Conservation (phyloP, 2,888 invertebrate species). For the Kryphioiulus occultus region DNA sequence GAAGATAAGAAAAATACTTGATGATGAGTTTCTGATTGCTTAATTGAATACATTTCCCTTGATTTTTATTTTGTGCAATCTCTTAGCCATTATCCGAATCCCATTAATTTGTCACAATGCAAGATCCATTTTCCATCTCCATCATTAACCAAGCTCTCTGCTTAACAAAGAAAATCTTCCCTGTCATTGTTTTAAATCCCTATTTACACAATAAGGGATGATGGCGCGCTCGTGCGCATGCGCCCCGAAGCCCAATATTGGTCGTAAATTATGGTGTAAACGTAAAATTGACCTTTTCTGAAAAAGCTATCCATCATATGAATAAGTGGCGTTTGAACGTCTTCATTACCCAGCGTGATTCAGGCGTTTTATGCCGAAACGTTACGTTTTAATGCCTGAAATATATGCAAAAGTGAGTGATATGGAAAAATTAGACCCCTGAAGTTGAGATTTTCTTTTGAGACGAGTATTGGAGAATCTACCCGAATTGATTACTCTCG, state of each 20-base stretch:
- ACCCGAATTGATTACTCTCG: background rate
- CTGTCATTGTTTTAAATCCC: slow-evolving; percentile 35
- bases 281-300: slow-evolving; percentile 43
- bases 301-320: slow-evolving; percentile 42
- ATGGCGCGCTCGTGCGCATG: background rate
- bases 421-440: slow-evolving; percentile 12
- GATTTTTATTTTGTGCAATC: background rate
- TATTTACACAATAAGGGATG: slow-evolving; percentile 1
- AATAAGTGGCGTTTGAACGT: slow-evolving; percentile 42
- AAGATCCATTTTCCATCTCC: slow-evolving; percentile 2
- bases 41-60: background rate
- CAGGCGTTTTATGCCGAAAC: slow-evolving; percentile 43
- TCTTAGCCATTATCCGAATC: background rate
- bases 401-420: slow-evolving; percentile 35
- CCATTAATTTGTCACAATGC: slow-evolving; percentile 31
- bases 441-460: background rate
- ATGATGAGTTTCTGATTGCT: background rate
- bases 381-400: background rate
- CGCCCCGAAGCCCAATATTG: background rate
- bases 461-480: background rate
- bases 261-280: slow-evolving; percentile 42
- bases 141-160: background rate
- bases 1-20: background rate
- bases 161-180: slow-evolving; percentile 24
- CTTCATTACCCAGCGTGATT: slow-evolving; percentile 52